Base-by-base conservation (phyloP, 2,888 invertebrate genomes). In the Monoplex corrugatus region DNA sequence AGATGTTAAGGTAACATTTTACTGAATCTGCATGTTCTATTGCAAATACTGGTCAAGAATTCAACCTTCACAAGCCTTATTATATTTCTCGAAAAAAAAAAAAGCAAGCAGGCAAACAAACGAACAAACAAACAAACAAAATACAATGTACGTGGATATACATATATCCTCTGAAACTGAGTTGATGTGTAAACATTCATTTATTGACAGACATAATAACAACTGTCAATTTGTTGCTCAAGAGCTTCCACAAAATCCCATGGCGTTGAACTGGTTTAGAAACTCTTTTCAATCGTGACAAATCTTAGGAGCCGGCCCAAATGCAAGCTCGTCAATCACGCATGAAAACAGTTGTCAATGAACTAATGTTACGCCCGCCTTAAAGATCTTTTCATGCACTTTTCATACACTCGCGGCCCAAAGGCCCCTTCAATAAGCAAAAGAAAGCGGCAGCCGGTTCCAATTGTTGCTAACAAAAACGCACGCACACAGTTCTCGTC, bases 301-400 rank as follows among this genome's bases (percentile, higher is more conserved):
- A 68, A 6, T 5, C 63, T n/a, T 16, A 28, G 16, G 75, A 75
- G 75, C 75, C 75, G 38, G 1, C 75, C 75, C n/a, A n/a, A n/a
- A 38, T 75, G 75, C 38, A 35, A 38, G 35, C 75, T 23, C 35
- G 16, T 38, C 35, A 75, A 28, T 38, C 75, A 75, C 3, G 75
- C 38, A 19, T 38, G 75, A 38, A 75, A 0, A 75, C 16, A 75
- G 10, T 38, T 75, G 75, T 75, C 75, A 75, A 75, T 75, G 38
- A 75, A 75, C 38, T 75, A 75, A 32, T 10, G 10, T 75, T 28
- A 38, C 75, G 38, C 2, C 75, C 35, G 75, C 38, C 16, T 38
- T 16, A 38, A 75, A 35, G 75, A 38, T 75, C 75, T 75, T 75
- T 75, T 75, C 75, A 75, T 75, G 38, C 38, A 75, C 75, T 75